Evolutionary conservation across 2,888 invertebrate genomes (phyloP), one percentile per base, ranked within the genome.

Genomic region (Tridacna crocea): DNA sequence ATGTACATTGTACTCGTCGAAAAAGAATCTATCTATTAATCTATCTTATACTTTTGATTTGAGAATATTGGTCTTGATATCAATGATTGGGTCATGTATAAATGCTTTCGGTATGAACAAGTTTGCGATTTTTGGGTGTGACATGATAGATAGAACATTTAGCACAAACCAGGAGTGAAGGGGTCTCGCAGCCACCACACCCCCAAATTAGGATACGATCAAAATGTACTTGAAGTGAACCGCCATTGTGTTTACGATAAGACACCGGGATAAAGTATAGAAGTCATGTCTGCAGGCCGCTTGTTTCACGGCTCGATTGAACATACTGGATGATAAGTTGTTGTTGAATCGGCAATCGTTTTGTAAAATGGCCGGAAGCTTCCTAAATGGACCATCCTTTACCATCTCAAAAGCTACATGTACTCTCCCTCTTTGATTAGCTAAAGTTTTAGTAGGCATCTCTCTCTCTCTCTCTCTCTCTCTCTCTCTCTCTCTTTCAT

Each of bases 231-330:
- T 66, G 27, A 26, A 66, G 36, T 66, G 66, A 66, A 66, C 66
- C 66, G 66, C 36, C 66, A 66, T 1, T 66, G 66, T 66, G 36
- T 66, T 17, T n/a, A n/a, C 66, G 66, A 66, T 66, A 46, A 36
- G 22, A 36, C 13, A 15, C 17, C n/a, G 46, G 13, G 66, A 66
- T 66, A 66, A 66, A 66, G 26, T 12, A 65, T 11, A n/a, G 17
- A 66, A 66, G 66, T 66, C 66, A 46, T 66, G 17, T 46, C 66
- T 46, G 66, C 66, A n/a, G 66, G 66, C 66, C n/a, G 19, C 66
- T 46, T 19, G 17, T 46, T 66, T 27, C 19, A 66, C 46, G 19
- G 19, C 15, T 66, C 46, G n/a, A n/a, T 66, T n/a, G 19, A 19
- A 36, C 6, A n/a, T 46, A 11, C 10, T 66, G 27, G 13, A n/a